Conservation (phyloP, 2,797 vertebrate genomes). For the Coracias cyanogaster region DNA sequence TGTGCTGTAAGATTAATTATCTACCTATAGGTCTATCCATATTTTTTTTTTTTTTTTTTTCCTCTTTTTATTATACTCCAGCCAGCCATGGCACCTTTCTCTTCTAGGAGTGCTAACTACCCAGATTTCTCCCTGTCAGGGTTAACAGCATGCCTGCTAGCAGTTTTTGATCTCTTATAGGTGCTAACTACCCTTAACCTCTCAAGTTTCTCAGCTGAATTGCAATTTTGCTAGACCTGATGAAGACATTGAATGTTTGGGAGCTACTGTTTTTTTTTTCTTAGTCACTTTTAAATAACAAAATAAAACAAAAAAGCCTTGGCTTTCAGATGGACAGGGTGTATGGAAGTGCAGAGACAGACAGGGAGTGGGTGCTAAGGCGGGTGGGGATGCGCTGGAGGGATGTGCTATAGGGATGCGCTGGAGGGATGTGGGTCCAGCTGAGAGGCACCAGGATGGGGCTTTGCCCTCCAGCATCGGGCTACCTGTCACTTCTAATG, state of each 20-base stretch:
- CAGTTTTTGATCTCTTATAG: not conserved
- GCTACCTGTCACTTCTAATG: constrained; percentile 79
- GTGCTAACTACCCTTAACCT: not conserved
- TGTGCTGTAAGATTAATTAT: not conserved
- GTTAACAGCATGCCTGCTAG: not conserved
- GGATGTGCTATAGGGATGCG: not conserved
- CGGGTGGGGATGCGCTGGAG: not conserved
- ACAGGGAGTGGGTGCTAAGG: accelerated
- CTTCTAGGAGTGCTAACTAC: not conserved
- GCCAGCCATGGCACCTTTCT: not conserved
- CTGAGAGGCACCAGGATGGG: not conserved
- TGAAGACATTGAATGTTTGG: not conserved
- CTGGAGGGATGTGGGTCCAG: not conserved
- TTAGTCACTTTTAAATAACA: not conserved
- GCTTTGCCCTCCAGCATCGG: constrained; percentile 60
- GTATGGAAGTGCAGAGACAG: accelerated
- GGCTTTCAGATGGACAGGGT: not conserved
- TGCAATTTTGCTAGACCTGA: not conserved
- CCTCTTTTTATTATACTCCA: not conserved
- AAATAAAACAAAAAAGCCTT: not conserved
- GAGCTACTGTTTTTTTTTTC: not conserved
- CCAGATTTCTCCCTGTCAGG: not conserved
- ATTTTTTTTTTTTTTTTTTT: not conserved
- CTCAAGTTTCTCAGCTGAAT: not conserved
- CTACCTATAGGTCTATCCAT: not conserved